Evolutionary conservation across 2,888 invertebrate species (phyloP).

Genomic region (Xanthia icteritia): DNA sequence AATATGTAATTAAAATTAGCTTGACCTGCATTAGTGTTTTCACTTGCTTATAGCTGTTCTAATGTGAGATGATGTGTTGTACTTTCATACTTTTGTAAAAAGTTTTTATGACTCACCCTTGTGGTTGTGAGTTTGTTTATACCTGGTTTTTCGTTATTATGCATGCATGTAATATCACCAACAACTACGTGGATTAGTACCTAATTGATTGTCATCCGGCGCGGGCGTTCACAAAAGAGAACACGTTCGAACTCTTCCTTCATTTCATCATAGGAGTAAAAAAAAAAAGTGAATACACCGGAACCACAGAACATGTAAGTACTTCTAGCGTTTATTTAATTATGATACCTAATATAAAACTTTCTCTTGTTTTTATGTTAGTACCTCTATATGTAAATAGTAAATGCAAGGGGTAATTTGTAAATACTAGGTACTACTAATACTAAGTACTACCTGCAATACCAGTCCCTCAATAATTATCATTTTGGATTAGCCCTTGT

Average conservation of each 20-base stretch:
- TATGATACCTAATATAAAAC: too few species aligned
- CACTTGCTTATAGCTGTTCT: constrained; percentile 13
- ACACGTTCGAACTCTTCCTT: constrained; percentile 15
- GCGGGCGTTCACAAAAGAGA: not conserved
- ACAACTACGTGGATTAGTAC: constrained; percentile 12
- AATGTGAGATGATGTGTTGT: not conserved
- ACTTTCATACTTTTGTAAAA: not conserved
- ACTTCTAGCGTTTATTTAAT: not conserved
- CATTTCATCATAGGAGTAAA: not conserved
- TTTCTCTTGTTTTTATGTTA: not conserved
- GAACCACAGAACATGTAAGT: constrained; percentile 27
- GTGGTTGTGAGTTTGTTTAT: constrained; percentile 23
- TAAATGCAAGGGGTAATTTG: not conserved
- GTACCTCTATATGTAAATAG: not conserved
- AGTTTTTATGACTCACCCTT: constrained; percentile 26
- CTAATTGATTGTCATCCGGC: constrained; percentile 4
- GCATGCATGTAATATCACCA: constrained; percentile 39
- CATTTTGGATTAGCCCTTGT: not conserved
- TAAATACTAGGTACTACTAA: not conserved
- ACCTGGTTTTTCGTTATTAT: constrained; percentile 26
- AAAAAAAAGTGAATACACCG: not conserved
- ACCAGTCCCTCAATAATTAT: not conserved
- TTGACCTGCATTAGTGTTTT: not conserved
- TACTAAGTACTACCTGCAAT: not conserved
- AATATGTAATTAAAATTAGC: constrained; percentile 6